Evolutionary conservation across 2,888 invertebrate species (phyloP), one percentile per base, ranked within the genome.

Genomic region (Steinernema carpocapsae): DNA sequence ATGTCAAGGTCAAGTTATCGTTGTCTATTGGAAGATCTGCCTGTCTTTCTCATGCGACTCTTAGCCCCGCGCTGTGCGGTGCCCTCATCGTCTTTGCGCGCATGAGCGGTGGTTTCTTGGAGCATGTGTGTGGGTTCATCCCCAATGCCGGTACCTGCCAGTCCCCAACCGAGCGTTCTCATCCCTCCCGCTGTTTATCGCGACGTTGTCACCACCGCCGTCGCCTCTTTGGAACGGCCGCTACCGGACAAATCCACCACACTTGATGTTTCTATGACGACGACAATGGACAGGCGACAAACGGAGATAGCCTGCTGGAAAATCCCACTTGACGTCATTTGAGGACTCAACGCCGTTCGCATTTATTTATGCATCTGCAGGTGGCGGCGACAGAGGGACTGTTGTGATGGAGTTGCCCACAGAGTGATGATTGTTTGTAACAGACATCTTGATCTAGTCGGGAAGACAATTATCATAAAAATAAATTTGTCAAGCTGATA

Each of bases 1-100:
- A 64, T 64, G 64, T 64, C 64, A 64, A 64, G 64, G 64, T 64
- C 64, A 29, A 64, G 64, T 64, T 64, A 32, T 64, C 64, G 64
- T 64, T 64, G 64, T 64, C 64, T 64, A 32, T 37, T 10, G 26
- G 37, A 22, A 64, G 64, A 64, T 64, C 64, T 64, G 64, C 64
- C 29, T 29, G 64, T 64, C 64, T 64, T 64, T 48, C 37, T 37
- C 37, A 52, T 52, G 24, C 52, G 52, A 26, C 7, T 26, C 26
- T 29, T n/a, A n/a, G n/a, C n/a, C 64, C 24, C 24, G 2, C 14
- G 48, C 48, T 17, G 48, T 14, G 48, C 48, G n/a, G n/a, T n/a
- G n/a, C 48, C 19, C 48, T 48, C 32, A 64, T 32, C 64, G 29
- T 64, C 64, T 64, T 32, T 14, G 64, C 32, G 64, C 64, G 29